Base-by-base conservation (phyloP, 2,888 invertebrate species). In the Frankliniella fusca region DNA sequence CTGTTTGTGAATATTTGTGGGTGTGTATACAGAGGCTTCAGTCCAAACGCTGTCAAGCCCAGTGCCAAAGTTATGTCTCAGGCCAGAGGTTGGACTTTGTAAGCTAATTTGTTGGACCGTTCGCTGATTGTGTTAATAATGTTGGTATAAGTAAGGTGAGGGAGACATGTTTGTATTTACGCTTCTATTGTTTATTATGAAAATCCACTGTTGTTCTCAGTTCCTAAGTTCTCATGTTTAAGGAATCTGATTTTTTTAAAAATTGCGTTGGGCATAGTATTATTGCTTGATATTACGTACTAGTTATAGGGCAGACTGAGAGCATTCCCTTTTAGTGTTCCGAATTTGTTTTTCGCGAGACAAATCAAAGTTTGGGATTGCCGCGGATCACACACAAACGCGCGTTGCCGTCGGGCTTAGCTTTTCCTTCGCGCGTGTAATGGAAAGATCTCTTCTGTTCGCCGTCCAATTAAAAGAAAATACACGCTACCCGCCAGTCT, bases 111-210 rank as follows among this genome's bases (percentile, higher is more conserved):
- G 70, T 76, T 76, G 70, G 27, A 76, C 27, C 12, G 70, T 27
- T 76, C 54, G 54, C 54, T 15, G 20, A 54, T 54, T 54, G n/a
- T 76, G 70, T 76, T n/a, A 27, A 76, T n/a, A 20, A 23, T 76
- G 70, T 76, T 76, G 70, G 27, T 76, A 23, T 76, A 27, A 76
- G 27, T 76, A 76, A 76, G 70, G 23, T 27, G 12, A 76, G 70
- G 27, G 27, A 76, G 70, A 76, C 27, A 27, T 76, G 70, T 76
- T 76, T 76, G 70, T 76, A 76, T 76, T 76, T 76, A 76, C 70
- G 70, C 70, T 76, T 76, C 27, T 76, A 76, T 76, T 76, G 70
- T 76, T 76, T 76, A 76, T 76, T 76, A 76, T 76, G 70, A 76
- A 76, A 76, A 38, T 38, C 27, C 70, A 76, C 70, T 76, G 70